A percentile compares a stretch with the other conserved stretches of the same genome.
phyloP scores from a whole-genome alignment of 1,140 invertebrate genomes.

The Heliothis subflexa region DNA sequence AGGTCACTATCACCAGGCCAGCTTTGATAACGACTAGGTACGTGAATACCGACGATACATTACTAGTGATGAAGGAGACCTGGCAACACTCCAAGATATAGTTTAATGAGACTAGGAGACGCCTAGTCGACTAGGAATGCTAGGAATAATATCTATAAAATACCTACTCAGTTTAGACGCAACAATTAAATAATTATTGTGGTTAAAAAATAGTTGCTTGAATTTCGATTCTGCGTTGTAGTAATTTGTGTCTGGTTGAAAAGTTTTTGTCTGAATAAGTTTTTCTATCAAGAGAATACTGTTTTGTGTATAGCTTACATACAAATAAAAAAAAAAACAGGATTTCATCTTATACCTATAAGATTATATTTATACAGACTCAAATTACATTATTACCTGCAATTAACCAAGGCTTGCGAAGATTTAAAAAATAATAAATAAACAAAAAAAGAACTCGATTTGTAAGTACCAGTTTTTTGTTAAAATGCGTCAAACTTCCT shows the following conservation, averaged over 20 bases:
- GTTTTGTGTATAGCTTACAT: no score
- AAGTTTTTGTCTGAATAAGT: background rate
- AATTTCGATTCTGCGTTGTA: background rate
- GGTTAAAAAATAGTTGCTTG: background rate
- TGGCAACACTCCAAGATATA: slow-evolving; percentile 5
- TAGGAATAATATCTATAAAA: slow-evolving; percentile 1
- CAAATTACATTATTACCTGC: slow-evolving; percentile 6
- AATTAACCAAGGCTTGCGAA: slow-evolving; percentile 11
- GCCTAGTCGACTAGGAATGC: slow-evolving; percentile 29
- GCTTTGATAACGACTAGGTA: background rate
- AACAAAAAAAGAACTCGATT: slow-evolving; percentile 10
- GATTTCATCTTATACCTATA: no score
- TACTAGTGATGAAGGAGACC: background rate
- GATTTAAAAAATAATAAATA: background rate
- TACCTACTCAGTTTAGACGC: background rate
- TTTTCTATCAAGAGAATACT: no score
- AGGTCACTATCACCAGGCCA: slow-evolving; percentile 32
- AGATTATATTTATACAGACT: no score
- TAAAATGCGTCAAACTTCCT: slow-evolving; percentile 24
- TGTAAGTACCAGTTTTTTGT: slow-evolving; percentile 8
- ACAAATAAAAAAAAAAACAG: no score
- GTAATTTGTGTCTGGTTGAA: background rate
- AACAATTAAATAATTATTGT: slow-evolving; percentile 6
- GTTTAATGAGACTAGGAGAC: slow-evolving; percentile 23
- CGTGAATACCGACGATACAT: background rate